These are phyloP conservation scores for Forficula auricularia DNA, from an alignment of 1,140 invertebrate species.

Conservation along the genomic window DNA sequence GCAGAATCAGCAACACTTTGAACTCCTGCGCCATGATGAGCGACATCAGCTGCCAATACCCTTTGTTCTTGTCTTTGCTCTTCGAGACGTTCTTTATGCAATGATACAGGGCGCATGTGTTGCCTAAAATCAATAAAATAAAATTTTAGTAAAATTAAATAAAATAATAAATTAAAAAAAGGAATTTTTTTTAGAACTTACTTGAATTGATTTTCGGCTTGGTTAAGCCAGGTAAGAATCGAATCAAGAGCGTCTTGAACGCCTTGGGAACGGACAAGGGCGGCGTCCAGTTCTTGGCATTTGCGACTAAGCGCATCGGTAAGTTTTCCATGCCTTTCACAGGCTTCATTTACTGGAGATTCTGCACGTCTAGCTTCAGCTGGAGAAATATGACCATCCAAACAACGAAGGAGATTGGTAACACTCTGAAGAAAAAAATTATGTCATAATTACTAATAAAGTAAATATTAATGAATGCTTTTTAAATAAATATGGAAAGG, in stretches of 20 bases:
- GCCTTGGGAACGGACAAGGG: conserved; percentile 82
- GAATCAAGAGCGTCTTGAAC: conserved; percentile 80
- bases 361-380: conserved; percentile 60
- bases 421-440: conserved; percentile 32
- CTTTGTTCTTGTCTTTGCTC: conserved; percentile 75
- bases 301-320: conserved; percentile 50
- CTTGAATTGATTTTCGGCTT: conserved; percentile 68
- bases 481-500: not conserved
- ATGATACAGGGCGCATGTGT: conserved; percentile 60
- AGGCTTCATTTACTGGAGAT: conserved; percentile 55
- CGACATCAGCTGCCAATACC: conserved; percentile 61
- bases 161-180: conserved; percentile 2
- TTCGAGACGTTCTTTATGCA: conserved; percentile 74
- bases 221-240: conserved; percentile 65
- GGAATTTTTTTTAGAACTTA: conserved; percentile 21
- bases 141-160: not conserved
- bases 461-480: not conserved
- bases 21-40: conserved; percentile 66
- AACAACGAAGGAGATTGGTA: conserved; percentile 47
- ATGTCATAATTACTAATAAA: conserved; percentile 3
- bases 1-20: conserved; percentile 62
- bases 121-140: conserved; percentile 28
- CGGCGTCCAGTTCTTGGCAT: conserved; percentile 72
- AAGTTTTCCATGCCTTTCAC: conserved; percentile 58
- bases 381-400: conserved; percentile 63